A percentile compares a stretch with the other conserved stretches of the same genome.
phyloP scores from a whole-genome alignment of 2,113 vertebrate species.

The Platichthys flesus region DNA sequence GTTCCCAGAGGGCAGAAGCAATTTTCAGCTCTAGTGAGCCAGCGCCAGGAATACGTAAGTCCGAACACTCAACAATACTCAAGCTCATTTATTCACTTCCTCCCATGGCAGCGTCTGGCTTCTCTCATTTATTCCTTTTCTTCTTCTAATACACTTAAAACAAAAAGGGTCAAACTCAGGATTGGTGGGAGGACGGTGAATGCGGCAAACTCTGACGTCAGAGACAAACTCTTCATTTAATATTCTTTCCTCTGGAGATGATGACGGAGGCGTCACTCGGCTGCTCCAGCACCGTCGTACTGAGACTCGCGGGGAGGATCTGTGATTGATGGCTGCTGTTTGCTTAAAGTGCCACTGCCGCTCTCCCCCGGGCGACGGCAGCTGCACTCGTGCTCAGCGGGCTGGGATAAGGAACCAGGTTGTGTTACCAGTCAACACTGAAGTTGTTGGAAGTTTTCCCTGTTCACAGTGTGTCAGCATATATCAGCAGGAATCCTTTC shows the following conservation, averaged over 20 bases:
- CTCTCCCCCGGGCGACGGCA: conserved; percentile 60
- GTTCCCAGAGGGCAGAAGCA: conserved; percentile 74
- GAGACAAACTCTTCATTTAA: no score
- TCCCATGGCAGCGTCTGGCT: conserved; percentile 51
- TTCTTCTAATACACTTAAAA: conserved; percentile 36
- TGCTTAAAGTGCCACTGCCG: conserved; percentile 44
- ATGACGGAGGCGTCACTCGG: conserved; percentile 37
- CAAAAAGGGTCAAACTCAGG: conserved; percentile 45
- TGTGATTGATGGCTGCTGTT: conserved; percentile 63
- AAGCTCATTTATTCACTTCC: conserved; percentile 74
- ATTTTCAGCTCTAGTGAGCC: conserved; percentile 85
- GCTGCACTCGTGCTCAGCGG: conserved; percentile 53
- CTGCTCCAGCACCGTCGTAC: conserved; percentile 10
- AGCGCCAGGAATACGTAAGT: conserved; percentile 70
- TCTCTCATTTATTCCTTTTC: conserved; percentile 22
- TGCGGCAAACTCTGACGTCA: neutral
- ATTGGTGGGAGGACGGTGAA: neutral
- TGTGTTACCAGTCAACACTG: conserved; percentile 4
- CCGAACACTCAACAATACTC: conserved; percentile 76
- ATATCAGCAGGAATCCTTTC: neutral
- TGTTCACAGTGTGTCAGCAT: conserved; percentile 5
- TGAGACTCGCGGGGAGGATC: conserved; percentile 43
- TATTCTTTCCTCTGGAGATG: conserved; percentile 7
- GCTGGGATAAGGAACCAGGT: conserved; percentile 30
- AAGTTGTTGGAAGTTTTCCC: neutral